A percentile compares a stretch with the other conserved stretches of the same genome.
These are phyloP conservation scores for Psilopsiagon aurifrons DNA, from an alignment of 2,113 vertebrate species.

Conservation along the genomic window DNA sequence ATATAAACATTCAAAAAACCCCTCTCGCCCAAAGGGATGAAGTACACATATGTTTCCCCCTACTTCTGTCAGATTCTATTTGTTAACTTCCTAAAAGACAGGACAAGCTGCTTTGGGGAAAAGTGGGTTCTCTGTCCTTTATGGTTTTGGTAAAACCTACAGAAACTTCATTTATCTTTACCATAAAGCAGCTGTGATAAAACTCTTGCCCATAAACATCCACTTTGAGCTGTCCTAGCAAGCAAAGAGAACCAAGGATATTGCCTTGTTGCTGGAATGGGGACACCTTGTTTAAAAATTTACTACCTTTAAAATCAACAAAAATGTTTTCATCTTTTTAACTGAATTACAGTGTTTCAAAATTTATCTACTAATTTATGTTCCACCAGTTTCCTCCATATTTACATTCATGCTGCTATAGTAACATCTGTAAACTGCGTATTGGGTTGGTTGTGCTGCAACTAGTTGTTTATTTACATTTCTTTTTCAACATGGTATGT, in stretches of 20 bases:
- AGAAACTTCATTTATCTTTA: not conserved
- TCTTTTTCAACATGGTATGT: not conserved
- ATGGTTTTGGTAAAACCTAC: not conserved
- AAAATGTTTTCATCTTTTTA: not conserved
- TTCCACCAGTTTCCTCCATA: not conserved
- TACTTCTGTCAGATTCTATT: not conserved
- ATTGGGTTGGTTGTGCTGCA: not conserved
- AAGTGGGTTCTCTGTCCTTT: not conserved
- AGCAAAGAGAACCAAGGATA: not conserved
- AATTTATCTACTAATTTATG: not conserved
- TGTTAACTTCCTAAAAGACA: not conserved
- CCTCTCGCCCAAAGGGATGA: not conserved
- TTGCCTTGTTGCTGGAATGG: not conserved
- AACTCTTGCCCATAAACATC: not conserved
- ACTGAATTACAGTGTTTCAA: not conserved
- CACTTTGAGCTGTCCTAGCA: not conserved
- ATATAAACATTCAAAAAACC: not conserved
- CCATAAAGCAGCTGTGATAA: not conserved
- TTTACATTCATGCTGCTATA: not conserved
- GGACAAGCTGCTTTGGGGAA: not conserved
- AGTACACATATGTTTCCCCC: not conserved
- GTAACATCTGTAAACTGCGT: not conserved
- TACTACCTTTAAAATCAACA: not conserved
- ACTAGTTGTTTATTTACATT: not conserved
- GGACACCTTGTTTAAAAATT: not conserved